Evolutionary conservation across 1,140 invertebrate genomes (phyloP).

Genomic region (Ooceraea biroi): DNA sequence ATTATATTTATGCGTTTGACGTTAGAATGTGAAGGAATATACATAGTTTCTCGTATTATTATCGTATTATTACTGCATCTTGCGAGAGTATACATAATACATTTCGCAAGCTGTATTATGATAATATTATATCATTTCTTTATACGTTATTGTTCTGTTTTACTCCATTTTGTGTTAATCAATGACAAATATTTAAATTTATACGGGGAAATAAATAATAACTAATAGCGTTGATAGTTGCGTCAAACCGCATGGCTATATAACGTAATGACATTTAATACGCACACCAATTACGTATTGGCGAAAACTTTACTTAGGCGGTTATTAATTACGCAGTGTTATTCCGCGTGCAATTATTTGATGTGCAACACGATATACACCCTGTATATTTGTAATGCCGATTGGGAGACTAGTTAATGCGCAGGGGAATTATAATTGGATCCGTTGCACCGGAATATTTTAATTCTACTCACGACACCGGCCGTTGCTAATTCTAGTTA

Average conservation of each 20-base stretch:
- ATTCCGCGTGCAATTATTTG: slow-evolving; percentile 45
- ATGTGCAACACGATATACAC: background rate
- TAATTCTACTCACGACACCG: slow-evolving; percentile 46
- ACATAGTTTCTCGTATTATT: background rate
- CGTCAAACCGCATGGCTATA: background rate
- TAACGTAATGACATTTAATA: slow-evolving; percentile 17
- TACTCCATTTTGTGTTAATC: background rate
- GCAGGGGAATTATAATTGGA: slow-evolving; percentile 38
- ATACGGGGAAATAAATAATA: background rate
- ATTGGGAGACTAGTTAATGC: slow-evolving; percentile 23
- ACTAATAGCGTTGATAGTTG: slow-evolving; percentile 21
- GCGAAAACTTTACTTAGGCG: slow-evolving; percentile 23
- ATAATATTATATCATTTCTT: background rate
- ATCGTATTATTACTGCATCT: background rate
- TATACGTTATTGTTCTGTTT: background rate
- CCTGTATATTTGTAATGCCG: slow-evolving; percentile 19
- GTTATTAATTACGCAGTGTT: slow-evolving; percentile 37
- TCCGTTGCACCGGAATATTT: slow-evolving; percentile 26
- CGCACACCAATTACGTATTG: slow-evolving; percentile 16
- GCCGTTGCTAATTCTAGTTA: slow-evolving; percentile 49
- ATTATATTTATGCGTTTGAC: background rate
- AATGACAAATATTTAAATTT: background rate
- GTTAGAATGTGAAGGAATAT: background rate
- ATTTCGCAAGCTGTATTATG: background rate
- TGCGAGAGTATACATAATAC: background rate